Evolutionary conservation across 2,888 invertebrate genomes (phyloP).

Genomic region (Lumbricus terrestris): DNA sequence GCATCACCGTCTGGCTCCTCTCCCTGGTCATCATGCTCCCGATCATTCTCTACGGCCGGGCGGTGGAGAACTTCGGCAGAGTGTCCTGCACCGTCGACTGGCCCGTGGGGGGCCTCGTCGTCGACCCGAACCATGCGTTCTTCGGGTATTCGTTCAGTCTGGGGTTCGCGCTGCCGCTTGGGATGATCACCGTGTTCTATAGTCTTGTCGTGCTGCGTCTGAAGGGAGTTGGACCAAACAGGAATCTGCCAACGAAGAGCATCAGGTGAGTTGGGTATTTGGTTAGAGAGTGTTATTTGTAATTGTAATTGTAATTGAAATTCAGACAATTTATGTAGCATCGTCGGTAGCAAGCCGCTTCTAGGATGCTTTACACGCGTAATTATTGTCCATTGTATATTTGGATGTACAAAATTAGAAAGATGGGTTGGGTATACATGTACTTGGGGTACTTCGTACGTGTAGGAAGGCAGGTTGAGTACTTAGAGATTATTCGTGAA

Average conservation of each 20-base stretch:
- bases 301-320: no score
- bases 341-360: no score
- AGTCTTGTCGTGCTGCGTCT: constrained; percentile 52
- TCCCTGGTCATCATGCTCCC: constrained; percentile 60
- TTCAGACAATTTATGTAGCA: no score
- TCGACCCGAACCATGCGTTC: constrained; percentile 51
- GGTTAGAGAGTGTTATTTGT: not conserved
- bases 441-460: no score
- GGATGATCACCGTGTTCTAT: constrained; percentile 55
- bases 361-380: no score
- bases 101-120: constrained; percentile 47
- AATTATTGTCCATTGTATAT: no score
- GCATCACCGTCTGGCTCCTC: constrained; percentile 56
- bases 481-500: no score
- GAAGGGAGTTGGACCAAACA: constrained; percentile 50
- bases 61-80: constrained; percentile 39
- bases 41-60: constrained; percentile 57
- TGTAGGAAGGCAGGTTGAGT: no score
- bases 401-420: no score
- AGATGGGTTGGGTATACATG: no score
- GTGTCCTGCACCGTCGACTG: constrained; percentile 50
- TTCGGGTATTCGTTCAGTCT: constrained; percentile 56
- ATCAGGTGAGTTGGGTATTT: not conserved
- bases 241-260: not conserved
- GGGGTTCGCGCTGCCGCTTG: constrained; percentile 54